Evolutionary conservation across 2,797 vertebrate species (phyloP).

Genomic region (Poeciliopsis paucimaculata): DNA sequence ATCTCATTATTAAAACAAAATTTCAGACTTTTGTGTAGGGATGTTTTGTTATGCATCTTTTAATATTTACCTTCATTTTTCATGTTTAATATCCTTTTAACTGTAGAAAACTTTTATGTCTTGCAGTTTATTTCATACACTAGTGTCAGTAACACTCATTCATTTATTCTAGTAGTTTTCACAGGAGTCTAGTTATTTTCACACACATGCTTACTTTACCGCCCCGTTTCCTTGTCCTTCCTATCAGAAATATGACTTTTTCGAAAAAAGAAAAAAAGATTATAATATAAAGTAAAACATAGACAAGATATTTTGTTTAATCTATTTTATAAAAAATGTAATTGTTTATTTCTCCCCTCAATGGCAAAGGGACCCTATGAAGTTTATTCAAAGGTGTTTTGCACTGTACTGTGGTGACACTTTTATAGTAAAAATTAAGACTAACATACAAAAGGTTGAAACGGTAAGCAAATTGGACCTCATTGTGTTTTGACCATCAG

Average conservation of each 20-base stretch:
- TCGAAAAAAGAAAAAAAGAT: too few relatives aligned
- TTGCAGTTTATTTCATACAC: not conserved
- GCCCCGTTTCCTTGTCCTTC: not conserved
- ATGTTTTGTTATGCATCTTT: not conserved
- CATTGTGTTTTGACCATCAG: not conserved
- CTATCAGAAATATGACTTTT: too few relatives aligned
- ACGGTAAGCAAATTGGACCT: not conserved
- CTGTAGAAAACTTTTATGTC: not conserved
- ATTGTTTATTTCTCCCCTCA: too few relatives aligned
- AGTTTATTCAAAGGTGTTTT: not conserved
- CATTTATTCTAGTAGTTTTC: not conserved
- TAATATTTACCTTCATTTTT: not conserved
- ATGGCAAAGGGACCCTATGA: not conserved
- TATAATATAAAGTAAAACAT: not conserved
- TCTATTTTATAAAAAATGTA: not conserved
- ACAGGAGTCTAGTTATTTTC: not conserved
- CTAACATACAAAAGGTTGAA: not conserved
- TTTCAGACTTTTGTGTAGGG: not conserved
- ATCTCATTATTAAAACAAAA: too few relatives aligned
- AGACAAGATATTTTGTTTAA: not conserved
- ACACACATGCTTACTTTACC: not conserved
- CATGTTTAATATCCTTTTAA: not conserved
- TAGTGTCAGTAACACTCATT: not conserved
- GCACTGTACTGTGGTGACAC: not conserved
- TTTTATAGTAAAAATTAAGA: not conserved